Evolutionary conservation across 2,113 vertebrate genomes (phyloP), one percentile per base, ranked within the genome.

Genomic region (Pseudonaja textilis): DNA sequence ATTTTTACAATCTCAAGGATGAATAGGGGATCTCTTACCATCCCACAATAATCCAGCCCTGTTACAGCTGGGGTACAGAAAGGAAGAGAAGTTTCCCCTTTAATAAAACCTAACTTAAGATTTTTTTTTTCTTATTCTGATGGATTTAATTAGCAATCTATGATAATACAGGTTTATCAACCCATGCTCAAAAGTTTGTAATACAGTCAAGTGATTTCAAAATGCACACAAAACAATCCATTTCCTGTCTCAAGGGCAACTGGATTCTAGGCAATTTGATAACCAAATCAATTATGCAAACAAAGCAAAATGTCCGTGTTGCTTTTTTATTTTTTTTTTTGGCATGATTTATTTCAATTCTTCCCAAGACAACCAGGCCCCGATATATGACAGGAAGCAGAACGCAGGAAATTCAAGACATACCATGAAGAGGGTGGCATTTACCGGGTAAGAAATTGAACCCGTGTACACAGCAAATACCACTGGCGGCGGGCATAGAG

Each of bases 51-150:
- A 74, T 5, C n/a, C 34, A 39, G 88, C 42, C 92, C 85, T 90
- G 87, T 87, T 92, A 39, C 0, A 5, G 61, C 29, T 64, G 26
- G 94, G 6, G 57, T 88, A 93, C 42, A 91, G 55, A 18, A 92
- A 16, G 42, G 18, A 56, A 34, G 54, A 81, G 23, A 10, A 3
- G 29, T 14, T 7, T 59, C 88, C 54, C 25, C 11, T 85, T 92
- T 92, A 74, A 89, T 88, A 64, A 87, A 59, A 92, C 87, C 87
- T 39, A 90, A 42, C 87, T 90, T 85, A 23, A 23, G 86, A 85
- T 22, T 5, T 87, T 88, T 88, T 47, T 56, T 88, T 47, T 56
- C 57, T 74, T 88, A 88, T 39, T 55, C 89, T 74, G 50, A 94
- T 90, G 56, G 93, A 90, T 39, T 42, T 56, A 57, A 0, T 64